Base-by-base conservation (phyloP, 2,888 invertebrate genomes). In the Melinaea marsaeus region DNA sequence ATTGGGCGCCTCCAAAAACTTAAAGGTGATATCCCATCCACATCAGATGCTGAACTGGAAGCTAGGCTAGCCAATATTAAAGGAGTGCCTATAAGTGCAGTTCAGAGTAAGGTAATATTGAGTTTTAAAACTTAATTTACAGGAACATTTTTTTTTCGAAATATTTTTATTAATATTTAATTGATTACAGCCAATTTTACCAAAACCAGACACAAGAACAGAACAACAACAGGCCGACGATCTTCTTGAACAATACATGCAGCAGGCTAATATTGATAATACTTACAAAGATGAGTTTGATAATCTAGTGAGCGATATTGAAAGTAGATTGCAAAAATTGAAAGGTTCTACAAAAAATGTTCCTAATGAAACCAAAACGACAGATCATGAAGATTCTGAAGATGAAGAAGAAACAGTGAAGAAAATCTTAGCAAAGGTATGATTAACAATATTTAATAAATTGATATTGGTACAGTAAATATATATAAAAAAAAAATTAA, bases 221-320 rank as follows among this genome's bases (percentile, higher is more conserved):
- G 94, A 95, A 73, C 92, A 94, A 76, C 93, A 96, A 72, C 94
- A 95, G 84, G 92, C 92, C 33, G 92, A 95, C 75, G 94, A 94
- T 74, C 85, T 96, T n/a, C 77, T 96, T 64, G 91, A 90, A 60
- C 94, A 92, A 79, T 92, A 92, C 69, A 74, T 92, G 63, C 91
- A 89, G 34, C 91, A 93, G 77, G 79, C 85, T 13, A 82, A 79
- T 63, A 85, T 93, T 66, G 91, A 92, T 58, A 76, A 80, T 42
- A 80, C 83, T 65, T 90, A 90, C 57, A 79, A 83, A 34, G 75
- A 85, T 51, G 81, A 84, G 61, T 87, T 88, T 71, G 80, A 91
- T 70, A 84, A 80, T 34, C 74, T 85, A 13, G 76, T 91, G 35
- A 72, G 69, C 74, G 75, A 82, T 58, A 85, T 90, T 68, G 84